Conservation (phyloP, 2,797 vertebrate species). For the Odontamblyopus rebecca region DNA sequence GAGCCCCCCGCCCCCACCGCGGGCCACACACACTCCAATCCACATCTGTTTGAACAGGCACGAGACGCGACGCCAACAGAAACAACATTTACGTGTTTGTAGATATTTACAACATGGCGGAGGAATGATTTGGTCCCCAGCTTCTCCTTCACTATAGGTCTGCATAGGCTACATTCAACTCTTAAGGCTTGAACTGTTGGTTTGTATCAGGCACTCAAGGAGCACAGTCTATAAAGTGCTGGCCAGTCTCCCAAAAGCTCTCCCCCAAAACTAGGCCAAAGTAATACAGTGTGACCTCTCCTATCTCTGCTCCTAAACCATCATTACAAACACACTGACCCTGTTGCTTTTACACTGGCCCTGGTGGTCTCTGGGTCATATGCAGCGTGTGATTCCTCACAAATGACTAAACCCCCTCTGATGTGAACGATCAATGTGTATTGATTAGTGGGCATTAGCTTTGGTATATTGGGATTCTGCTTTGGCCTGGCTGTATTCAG, state of each 20-base stretch:
- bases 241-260: not conserved
- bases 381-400: conserved; percentile 4
- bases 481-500: not conserved
- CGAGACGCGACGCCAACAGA: not conserved
- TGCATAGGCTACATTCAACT: not conserved
- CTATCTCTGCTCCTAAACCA: not conserved
- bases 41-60: not conserved
- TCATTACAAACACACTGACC: not conserved
- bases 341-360: not conserved
- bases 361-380: conserved; percentile 1
- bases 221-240: not conserved
- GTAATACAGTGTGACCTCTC: not conserved
- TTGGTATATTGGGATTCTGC: not conserved
- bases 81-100: conserved; percentile 14
- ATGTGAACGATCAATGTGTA: conserved; percentile 20
- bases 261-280: not conserved
- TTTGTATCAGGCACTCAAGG: not conserved
- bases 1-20: conserved; percentile 18
- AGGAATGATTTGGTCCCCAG: not conserved
- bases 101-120: conserved; percentile 7
- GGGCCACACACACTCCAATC: conserved; percentile 18
- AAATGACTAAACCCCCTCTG: not conserved
- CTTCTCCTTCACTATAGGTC: not conserved
- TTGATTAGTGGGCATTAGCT: conserved; percentile 22
- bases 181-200: not conserved